Evolutionary conservation across 2,888 invertebrate genomes (phyloP), one percentile per base, ranked within the genome.

Genomic region (Spilarctia lutea): DNA sequence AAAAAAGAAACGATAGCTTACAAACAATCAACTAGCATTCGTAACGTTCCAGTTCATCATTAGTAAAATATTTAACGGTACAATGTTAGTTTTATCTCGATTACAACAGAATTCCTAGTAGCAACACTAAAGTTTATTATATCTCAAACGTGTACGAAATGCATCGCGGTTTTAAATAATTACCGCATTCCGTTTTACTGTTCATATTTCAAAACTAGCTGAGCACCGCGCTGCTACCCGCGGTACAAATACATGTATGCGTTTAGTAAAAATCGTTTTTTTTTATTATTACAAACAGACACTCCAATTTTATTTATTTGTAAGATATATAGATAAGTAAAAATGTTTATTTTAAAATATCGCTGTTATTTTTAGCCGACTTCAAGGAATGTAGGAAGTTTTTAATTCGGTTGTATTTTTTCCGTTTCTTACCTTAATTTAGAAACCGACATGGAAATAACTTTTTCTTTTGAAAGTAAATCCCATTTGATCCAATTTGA

Each of bases 151-250:
- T 79, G 79, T 72, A 81, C 73, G 76, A 76, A 79, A 75, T 78
- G 86, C 77, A 84, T 78, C 77, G 42, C 71, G 60, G 68, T 75
- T 70, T 85, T 86, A 81, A 84, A 79, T 85, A 82, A 88, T 81
- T 81, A 77, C 84, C 79, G 83, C 88, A 89, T 88, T 84, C 86
- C 85, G 82, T 84, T 83, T 82, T 84, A 84, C 85, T 87, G 85
- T 85, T 72, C 68, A 73, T 27, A 76, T 79, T 80, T 79, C 76
- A 82, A 79, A 77, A n/a, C n/a, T n/a, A n/a, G n/a, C n/a, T n/a
- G n/a, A n/a, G n/a, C n/a, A n/a, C n/a, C n/a, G n/a, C n/a, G n/a
- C n/a, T n/a, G n/a, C n/a, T n/a, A n/a, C n/a, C n/a, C n/a, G n/a
- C n/a, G n/a, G n/a, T n/a, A n/a, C n/a, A n/a, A n/a, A n/a, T n/a